Conservation (phyloP, 2,113 vertebrate genomes). For the Sclerurus mexicanus region DNA sequence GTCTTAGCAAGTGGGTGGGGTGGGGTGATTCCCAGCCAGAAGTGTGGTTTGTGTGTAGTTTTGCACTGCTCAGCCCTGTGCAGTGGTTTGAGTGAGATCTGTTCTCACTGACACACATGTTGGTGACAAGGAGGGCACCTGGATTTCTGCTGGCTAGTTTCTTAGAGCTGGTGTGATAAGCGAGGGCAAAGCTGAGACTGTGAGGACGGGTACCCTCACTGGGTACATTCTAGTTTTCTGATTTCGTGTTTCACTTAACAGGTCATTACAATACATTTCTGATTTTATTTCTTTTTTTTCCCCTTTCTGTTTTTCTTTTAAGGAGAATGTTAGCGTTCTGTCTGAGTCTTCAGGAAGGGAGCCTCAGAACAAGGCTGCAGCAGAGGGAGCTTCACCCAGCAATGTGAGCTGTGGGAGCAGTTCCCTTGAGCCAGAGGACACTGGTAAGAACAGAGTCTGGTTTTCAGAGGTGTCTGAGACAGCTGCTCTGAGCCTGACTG, state of each 20-base stretch:
- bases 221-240: not conserved
- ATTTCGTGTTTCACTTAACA: not conserved
- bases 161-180: not conserved
- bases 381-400: not conserved
- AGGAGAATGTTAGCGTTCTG: slow-evolving; percentile 40
- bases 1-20: not conserved
- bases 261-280: not conserved
- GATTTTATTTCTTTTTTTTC: not conserved
- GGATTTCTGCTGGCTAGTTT: not conserved
- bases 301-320: not conserved
- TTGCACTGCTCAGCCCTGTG: not conserved
- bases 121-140: not conserved
- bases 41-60: not conserved
- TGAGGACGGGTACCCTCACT: not conserved
- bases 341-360: slow-evolving; percentile 30
- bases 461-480: not conserved
- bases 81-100: not conserved
- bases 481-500: not conserved
- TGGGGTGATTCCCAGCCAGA: not conserved
- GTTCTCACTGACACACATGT: too few species aligned
- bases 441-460: not conserved
- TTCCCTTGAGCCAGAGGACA: not conserved
- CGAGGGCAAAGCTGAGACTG: fast-evolving
- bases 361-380: not conserved
- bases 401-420: fast-evolving